Percentiles rank a stretch among this genome's conserved stretches.
phyloP scores from a whole-genome alignment of 2,113 vertebrate genomes.

The Channa argus region DNA sequence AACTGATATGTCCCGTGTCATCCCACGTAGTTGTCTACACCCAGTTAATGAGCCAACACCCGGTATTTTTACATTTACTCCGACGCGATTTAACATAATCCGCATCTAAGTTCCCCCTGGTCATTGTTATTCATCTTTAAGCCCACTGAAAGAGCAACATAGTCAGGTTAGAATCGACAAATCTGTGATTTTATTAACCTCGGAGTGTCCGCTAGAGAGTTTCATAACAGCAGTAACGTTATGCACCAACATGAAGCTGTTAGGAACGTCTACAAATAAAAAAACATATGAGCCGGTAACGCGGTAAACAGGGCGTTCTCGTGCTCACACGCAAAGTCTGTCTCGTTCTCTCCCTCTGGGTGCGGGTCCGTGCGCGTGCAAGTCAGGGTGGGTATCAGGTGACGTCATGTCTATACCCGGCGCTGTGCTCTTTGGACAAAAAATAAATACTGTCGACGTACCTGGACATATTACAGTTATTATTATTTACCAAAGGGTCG shows the following conservation, averaged over 20 bases:
- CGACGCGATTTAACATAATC: too few species aligned
- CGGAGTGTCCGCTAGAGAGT: too few species aligned
- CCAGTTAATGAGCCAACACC: background rate
- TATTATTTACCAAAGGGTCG: too few species aligned
- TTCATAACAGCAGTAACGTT: too few species aligned
- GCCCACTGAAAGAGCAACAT: too few species aligned
- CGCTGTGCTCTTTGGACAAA: background rate
- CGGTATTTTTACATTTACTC: background rate
- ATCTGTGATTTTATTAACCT: background rate
- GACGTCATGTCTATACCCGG: conserved; percentile 79
- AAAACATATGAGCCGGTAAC: background rate
- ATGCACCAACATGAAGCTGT: too few species aligned
- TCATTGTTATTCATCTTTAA: too few species aligned
- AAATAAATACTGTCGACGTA: too few species aligned
- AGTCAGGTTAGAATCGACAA: background rate
- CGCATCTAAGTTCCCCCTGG: too few species aligned
- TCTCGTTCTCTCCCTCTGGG: background rate
- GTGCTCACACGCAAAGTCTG: conserved; percentile 36
- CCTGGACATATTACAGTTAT: too few species aligned
- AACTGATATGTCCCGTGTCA: background rate
- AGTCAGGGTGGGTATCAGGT: conserved; percentile 61
- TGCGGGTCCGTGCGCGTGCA: conserved; percentile 40
- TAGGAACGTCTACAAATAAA: too few species aligned
- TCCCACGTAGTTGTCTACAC: background rate
- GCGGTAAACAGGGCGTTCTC: conserved; percentile 24